Percentiles rank a stretch among this genome's conserved stretches.
Conservation (phyloP, 2,797 vertebrate genomes). For the Emys orbicularis region DNA sequence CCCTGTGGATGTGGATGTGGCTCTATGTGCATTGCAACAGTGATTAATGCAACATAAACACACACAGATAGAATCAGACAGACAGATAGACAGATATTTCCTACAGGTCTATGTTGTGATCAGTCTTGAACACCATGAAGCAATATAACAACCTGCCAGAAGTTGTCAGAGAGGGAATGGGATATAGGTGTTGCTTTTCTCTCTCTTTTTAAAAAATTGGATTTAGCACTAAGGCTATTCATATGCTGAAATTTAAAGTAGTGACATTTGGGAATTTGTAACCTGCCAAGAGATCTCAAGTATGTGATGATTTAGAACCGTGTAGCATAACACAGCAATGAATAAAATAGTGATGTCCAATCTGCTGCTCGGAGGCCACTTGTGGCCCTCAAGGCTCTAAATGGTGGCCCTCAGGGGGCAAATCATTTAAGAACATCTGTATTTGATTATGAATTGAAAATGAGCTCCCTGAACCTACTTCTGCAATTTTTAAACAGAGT, state of each 20-base stretch:
- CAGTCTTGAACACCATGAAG: neutral
- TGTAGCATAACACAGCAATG: rapidly evolving
- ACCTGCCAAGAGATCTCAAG: neutral
- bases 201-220: neutral
- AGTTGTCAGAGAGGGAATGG: neutral
- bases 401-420: rapidly evolving
- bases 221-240: neutral
- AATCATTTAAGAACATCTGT: neutral
- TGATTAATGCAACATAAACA: neutral
- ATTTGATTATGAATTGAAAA: neutral
- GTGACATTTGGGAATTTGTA: neutral
- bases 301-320: neutral
- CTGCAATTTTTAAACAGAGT: neutral
- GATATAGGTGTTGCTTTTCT: neutral
- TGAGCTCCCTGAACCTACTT: neutral
- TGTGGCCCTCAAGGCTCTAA: neutral
- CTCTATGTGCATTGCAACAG: neutral
- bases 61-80: neutral
- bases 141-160: neutral
- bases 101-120: neutral
- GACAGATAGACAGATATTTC: neutral
- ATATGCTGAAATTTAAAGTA: neutral
- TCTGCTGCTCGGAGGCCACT: neutral
- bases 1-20: neutral
- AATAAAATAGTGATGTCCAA: neutral